phyloP scores from a whole-genome alignment of 2,113 vertebrate genomes.

The Gadus chalcogrammus region DNA sequence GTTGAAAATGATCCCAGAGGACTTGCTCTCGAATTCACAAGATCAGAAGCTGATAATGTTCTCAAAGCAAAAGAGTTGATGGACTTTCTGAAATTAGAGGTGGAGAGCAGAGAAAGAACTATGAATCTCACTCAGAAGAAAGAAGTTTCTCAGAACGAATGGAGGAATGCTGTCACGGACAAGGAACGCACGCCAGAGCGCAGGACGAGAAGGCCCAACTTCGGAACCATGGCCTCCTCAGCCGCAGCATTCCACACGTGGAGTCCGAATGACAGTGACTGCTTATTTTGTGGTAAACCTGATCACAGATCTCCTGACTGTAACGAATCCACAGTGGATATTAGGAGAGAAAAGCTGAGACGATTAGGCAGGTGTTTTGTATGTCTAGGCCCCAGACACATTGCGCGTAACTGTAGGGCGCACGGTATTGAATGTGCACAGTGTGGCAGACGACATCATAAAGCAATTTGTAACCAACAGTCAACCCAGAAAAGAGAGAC shows the following conservation, averaged over 20 bases:
- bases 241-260: no score
- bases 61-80: background rate
- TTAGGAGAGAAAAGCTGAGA: background rate
- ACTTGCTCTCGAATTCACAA: constrained; percentile 1
- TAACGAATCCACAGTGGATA: background rate
- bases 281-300: background rate
- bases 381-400: background rate
- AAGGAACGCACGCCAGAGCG: no score
- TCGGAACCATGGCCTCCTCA: background rate
- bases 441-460: constrained; percentile 6
- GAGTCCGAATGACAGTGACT: background rate
- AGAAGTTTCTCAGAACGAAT: no score
- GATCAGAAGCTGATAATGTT: background rate
- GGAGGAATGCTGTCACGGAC: no score
- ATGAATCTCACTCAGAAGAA: background rate
- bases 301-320: background rate
- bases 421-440: background rate
- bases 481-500: background rate
- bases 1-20: constrained; percentile 6
- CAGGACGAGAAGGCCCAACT: background rate
- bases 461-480: background rate
- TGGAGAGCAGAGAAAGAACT: background rate
- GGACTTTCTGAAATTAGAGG: background rate
- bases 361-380: no score
- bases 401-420: background rate